Evolutionary conservation across 2,113 vertebrate species (phyloP), one percentile per base, ranked within the genome.

Genomic region (Sigmodon hispidus): DNA sequence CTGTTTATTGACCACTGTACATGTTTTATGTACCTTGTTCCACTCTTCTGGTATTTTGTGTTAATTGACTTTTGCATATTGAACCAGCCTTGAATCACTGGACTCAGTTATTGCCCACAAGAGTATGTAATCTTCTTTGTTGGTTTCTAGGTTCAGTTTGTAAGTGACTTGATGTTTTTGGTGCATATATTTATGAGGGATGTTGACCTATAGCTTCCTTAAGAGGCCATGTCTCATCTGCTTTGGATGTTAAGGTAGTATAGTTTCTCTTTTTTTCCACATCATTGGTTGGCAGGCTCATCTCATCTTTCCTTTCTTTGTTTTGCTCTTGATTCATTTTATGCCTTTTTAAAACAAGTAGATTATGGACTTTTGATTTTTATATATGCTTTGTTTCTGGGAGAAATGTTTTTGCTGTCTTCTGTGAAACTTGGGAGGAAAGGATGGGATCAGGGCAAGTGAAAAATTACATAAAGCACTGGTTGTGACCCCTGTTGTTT

Each of bases 51-150:
- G 15, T 40, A 1, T 40, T 55, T 75, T 91, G 34, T 4, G 50
- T 79, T 73, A 90, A 29, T 73, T 73, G 19, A 87, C 34, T 93
- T 94, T 65, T 17, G 12, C 3, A 34, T 83, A 29, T 92, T 93
- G 87, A 96, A 75, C n/a, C 21, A 87, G 43, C 80, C 17, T 96
- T 94, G 5, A 31, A 84, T 83, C 77, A 43, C 5, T 57, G 5
- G 34, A 50, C 34, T 63, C 43, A 69, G 55, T 70, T 67, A 59
- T 16, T 50, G 4, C 81, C 84, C 36, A 13, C 61, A 8, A 45
- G 65, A 22, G 4, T 61, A 7, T 43, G 43, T 52, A 69, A 70
- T 67, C 3, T 10, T 57, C 55, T 72, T 91, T 59, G 22, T 76
- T 67, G 50, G 3, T 87, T 89, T 34, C 73, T 67, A 1, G 15